Evolutionary conservation across 2,888 invertebrate species (phyloP), one percentile per base, ranked within the genome.

Genomic region (Caenorhabditis panamensis): DNA sequence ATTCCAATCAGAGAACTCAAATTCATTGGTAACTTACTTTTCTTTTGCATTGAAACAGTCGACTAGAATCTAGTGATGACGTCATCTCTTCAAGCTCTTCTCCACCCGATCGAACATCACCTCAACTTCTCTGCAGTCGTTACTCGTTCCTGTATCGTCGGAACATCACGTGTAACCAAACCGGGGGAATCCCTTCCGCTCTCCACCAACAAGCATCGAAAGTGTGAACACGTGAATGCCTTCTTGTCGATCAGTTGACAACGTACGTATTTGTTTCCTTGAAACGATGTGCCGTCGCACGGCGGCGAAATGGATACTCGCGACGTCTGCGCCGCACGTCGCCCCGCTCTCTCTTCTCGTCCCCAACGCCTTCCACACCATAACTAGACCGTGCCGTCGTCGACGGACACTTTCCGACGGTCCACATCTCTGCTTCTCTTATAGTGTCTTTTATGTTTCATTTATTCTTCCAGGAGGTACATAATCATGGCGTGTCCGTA

Each of bases 401-500:
- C 31, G 31, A n/a, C n/a, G 31, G 31, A 11, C 61, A 49, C 28
- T 71, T 61, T 53, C 71, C 54, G 49, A 41, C 59, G 36, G 37
- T 37, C 58, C 54, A 28, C 36, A 59, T 28, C 28, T 58, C 16
- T 49, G 31, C 28, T 8, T 62, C 51, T 54, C 36, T 54, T 22
- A 18, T n/a, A n/a, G n/a, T 9, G 36, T 64, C 53, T 53, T 13
- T 22, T 4, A 24, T 22, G 41, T 22, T 47, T 31, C 11, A 13
- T 51, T 51, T 20, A 13, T 37, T 44, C 11, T 54, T 54, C 26
- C 41, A 44, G 18, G 41, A 41, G 9, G 2, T 9, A n/a, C n/a
- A n/a, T 24, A 13, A 56, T 49, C 66, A 84, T 84, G 84, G 82
- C 84, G 49, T 84, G 84, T 66, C 84, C 84, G 22, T 84, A 81